phyloP scores from a whole-genome alignment of 2,888 invertebrate genomes.

The Dryomyza anilis region DNA sequence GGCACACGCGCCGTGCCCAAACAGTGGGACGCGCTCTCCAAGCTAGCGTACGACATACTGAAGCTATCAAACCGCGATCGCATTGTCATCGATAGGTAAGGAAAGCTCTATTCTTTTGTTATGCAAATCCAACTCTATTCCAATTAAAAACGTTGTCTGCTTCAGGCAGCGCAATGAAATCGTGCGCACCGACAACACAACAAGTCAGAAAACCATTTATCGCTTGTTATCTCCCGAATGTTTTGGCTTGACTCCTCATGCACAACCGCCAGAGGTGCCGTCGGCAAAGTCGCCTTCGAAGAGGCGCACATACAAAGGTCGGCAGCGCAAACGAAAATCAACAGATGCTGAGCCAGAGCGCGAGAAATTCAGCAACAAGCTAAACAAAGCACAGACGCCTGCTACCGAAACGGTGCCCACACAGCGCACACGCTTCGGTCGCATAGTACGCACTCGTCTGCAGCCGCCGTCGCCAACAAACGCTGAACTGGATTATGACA shows the following conservation, averaged over 20 bases:
- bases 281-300: conserved; percentile 34
- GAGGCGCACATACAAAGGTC: no score
- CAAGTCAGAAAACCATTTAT: conserved; percentile 54
- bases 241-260: conserved; percentile 42
- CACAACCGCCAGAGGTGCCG: not conserved
- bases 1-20: conserved; percentile 14
- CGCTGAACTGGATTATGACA: not conserved
- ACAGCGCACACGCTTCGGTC: conserved; percentile 49
- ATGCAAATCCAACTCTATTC: not conserved
- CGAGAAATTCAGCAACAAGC: conserved; percentile 13
- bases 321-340: conserved; percentile 42
- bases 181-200: conserved; percentile 47
- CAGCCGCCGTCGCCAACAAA: not conserved
- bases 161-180: conserved; percentile 54
- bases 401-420: not conserved
- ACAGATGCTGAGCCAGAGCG: not conserved
- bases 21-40: conserved; percentile 48
- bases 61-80: conserved; percentile 52
- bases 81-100: conserved; percentile 55
- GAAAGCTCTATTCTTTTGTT: not conserved
- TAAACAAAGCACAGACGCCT: not conserved
- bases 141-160: no score
- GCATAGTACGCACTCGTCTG: conserved; percentile 37
- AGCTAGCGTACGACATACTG: conserved; percentile 52
- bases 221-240: conserved; percentile 50